phyloP scores from a whole-genome alignment of 2,888 invertebrate genomes.

The Leptopilina myrica region DNA sequence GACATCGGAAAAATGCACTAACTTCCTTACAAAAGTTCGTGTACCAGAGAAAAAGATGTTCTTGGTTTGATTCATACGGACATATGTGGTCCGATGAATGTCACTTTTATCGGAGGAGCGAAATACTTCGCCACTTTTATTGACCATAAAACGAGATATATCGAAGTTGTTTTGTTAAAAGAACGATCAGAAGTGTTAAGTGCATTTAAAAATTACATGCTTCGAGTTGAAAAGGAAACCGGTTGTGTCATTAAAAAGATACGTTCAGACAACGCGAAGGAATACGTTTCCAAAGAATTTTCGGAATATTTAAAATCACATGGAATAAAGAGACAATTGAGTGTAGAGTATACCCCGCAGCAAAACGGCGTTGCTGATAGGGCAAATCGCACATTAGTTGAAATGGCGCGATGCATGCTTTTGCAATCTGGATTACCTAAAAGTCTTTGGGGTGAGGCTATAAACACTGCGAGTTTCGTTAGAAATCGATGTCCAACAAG shows the following conservation, averaged over 20 bases:
- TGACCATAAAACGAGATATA: slow-evolving; percentile 38
- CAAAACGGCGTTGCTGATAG: slow-evolving; percentile 45
- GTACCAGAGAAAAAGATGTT: neutral
- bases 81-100: slow-evolving; percentile 27
- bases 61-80: slow-evolving; percentile 24
- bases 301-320: slow-evolving; percentile 18
- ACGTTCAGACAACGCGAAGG: slow-evolving; percentile 38
- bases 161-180: slow-evolving; percentile 43
- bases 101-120: slow-evolving; percentile 18
- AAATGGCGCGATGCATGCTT: slow-evolving; percentile 43
- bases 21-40: neutral
- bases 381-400: slow-evolving; percentile 41
- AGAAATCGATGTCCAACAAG: slow-evolving; percentile 39
- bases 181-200: slow-evolving; percentile 8
- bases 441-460: slow-evolving; percentile 34
- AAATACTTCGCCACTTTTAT: slow-evolving; percentile 33
- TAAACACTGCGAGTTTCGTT: slow-evolving; percentile 40
- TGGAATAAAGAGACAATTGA: slow-evolving; percentile 34
- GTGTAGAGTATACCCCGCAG: slow-evolving; percentile 39
- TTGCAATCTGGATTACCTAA: slow-evolving; percentile 28
- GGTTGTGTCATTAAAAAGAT: slow-evolving; percentile 27
- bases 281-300: slow-evolving; percentile 40
- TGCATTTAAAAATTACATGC: slow-evolving; percentile 35
- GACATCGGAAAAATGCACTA: slow-evolving; percentile 33
- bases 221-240: slow-evolving; percentile 12